Evolutionary conservation across 2,113 vertebrate genomes (phyloP).

Genomic region (Phyllopteryx taeniolatus): DNA sequence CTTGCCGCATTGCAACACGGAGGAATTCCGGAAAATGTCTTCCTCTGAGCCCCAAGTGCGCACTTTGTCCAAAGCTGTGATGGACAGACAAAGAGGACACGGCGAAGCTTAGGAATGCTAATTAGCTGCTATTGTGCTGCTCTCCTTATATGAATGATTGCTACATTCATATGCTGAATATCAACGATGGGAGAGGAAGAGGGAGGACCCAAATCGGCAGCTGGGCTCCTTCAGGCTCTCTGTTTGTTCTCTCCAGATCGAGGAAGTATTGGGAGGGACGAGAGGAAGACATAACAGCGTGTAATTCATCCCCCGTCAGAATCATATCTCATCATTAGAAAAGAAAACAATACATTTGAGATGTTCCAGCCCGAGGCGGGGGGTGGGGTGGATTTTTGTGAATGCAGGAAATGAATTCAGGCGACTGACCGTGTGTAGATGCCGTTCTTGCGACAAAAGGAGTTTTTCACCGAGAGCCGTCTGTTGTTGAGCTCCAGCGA

Average conservation of each 20-base stretch:
- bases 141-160: slow-evolving; percentile 52
- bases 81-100: slow-evolving; percentile 60
- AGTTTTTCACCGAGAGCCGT: slow-evolving; percentile 93
- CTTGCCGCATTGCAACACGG: slow-evolving; percentile 7
- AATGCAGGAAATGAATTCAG: neutral
- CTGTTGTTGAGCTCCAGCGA: slow-evolving; percentile 95
- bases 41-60: slow-evolving; percentile 36
- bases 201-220: slow-evolving; percentile 40
- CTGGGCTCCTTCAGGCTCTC: slow-evolving; percentile 34
- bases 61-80: slow-evolving; percentile 56
- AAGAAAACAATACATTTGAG: slow-evolving; percentile 9
- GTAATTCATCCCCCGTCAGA: slow-evolving; percentile 50
- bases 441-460: slow-evolving; percentile 95
- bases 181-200: slow-evolving; percentile 51
- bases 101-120: slow-evolving; percentile 56
- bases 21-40: slow-evolving; percentile 37
- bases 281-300: slow-evolving; percentile 16
- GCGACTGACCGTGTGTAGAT: slow-evolving; percentile 88
- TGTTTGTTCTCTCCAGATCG: slow-evolving; percentile 44
- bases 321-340: slow-evolving; percentile 29
- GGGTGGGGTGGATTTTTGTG: neutral
- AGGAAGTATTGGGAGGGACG: slow-evolving; percentile 37
- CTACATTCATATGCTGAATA: slow-evolving; percentile 56
- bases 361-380: neutral
- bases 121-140: slow-evolving; percentile 58